Percentiles rank a stretch among this genome's conserved stretches.
Evolutionary conservation across 2,888 invertebrate genomes (phyloP).

Genomic region (Chymomyza procnemis): DNA sequence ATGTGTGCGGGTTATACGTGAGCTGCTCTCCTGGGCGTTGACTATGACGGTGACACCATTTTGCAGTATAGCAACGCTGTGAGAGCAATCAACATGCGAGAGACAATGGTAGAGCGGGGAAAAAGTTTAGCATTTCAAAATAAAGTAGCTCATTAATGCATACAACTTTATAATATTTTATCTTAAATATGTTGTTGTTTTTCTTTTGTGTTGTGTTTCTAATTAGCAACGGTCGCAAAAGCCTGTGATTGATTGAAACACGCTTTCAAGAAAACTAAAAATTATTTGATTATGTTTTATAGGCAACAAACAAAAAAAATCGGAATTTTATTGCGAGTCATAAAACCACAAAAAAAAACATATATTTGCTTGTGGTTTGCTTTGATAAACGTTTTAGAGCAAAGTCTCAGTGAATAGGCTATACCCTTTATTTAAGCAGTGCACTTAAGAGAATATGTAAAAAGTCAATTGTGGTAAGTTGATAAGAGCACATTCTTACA

Average conservation of each 20-base stretch:
- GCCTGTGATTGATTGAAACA: conserved; percentile 3
- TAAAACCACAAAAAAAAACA: not conserved
- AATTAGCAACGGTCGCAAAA: not conserved
- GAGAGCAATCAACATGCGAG: conserved; percentile 7
- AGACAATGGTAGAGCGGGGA: not conserved
- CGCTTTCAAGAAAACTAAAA: conserved; percentile 25
- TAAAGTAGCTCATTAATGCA: not conserved
- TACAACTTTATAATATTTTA: conserved; percentile 11
- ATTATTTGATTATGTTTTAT: conserved; percentile 36
- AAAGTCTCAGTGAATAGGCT: not conserved
- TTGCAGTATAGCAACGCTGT: conserved; percentile 70
- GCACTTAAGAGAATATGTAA: no score
- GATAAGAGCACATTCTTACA: no score
- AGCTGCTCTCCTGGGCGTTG: conserved; percentile 83
- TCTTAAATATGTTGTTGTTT: not conserved
- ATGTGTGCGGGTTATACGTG: conserved; percentile 82
- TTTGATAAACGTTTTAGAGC: not conserved
- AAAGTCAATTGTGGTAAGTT: no score
- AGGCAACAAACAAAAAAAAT: not conserved
- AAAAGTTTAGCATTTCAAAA: conserved; percentile 3
- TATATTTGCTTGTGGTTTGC: conserved; percentile 22
- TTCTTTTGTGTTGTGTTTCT: conserved; percentile 6
- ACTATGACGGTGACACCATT: conserved; percentile 82
- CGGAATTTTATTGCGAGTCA: not conserved
- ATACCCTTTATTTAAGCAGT: not conserved